Evolutionary conservation across 2,888 invertebrate genomes (phyloP), one percentile per base, ranked within the genome.

Genomic region (Drosophila pseudotakahashii): DNA sequence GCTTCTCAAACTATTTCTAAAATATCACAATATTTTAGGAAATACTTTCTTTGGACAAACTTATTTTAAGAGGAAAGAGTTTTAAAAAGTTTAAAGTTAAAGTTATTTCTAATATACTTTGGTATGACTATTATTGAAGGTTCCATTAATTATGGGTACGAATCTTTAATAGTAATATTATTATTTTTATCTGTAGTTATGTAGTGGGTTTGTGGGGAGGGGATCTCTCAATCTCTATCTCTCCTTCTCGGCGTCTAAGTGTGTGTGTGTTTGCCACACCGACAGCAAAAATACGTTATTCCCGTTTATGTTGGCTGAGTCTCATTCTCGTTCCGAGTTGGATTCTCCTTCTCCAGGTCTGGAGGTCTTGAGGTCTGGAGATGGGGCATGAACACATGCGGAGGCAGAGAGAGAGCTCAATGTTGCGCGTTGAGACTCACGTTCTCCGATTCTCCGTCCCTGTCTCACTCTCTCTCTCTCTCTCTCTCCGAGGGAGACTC

Each of bases 281-380:
- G 85, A 88, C 84, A 88, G 82, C 61, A 88, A 84, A 84, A 84
- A 84, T 88, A 84, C 84, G 84, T 84, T 84, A 84, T 79, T 82
- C 73, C 79, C 85, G 78, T 80, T 86, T 85, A 87, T 84, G 88
- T 84, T 84, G 84, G 70, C 54, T 55, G 54, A 55, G 83, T 74
- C 78, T 80, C 68, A 66, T 57, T 19, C 68, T 58, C 67, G 51
- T 23, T 48, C 72, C 32, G 13, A 48, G 32, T 16, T 14, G 32
- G 73, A 63, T 61, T 57, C 45, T 26, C 42, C 26, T 30, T 45
- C 67, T 51, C 67, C 59, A 57, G 50, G 61, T 32, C 53, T 51
- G 75, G 57, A 58, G 39, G 34, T 34, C 34, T 34, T 34, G 34
- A 57, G 50, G 61, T 23, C 53, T 51, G 75, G 54, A 58, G 39